Conservation (phyloP, 2,888 invertebrate species). For the Oligia strigilis region DNA sequence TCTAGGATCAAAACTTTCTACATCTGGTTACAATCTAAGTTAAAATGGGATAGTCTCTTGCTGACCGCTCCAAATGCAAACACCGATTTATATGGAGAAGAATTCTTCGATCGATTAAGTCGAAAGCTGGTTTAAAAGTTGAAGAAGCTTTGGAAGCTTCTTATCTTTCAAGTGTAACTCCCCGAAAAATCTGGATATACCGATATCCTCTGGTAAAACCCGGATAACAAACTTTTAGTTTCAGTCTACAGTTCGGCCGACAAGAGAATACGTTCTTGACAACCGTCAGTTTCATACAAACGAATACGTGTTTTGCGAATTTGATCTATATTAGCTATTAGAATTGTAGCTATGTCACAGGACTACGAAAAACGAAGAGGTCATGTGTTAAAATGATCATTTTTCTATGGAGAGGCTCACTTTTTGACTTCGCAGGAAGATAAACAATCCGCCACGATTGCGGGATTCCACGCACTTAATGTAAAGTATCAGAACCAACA, state of each 20-base stretch:
- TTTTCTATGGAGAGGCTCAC: neutral
- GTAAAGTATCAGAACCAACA: conserved; percentile 2
- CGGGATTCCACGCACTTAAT: neutral
- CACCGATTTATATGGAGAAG: neutral
- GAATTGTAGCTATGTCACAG: neutral
- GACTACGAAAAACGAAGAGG: neutral
- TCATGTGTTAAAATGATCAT: neutral
- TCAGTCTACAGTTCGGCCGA: neutral
- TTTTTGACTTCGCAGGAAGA: neutral
- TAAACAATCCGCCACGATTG: neutral
- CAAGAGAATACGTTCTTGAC: no score
- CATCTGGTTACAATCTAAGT: neutral
- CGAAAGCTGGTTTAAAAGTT: neutral
- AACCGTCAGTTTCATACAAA: no score
- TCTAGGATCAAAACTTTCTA: neutral
- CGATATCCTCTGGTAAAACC: neutral
- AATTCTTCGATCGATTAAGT: neutral
- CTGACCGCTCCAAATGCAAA: neutral
- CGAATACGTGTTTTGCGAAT: no score
- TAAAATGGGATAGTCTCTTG: neutral
- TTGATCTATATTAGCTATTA: no score
- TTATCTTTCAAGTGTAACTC: neutral
- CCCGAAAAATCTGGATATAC: neutral
- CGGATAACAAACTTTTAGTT: neutral
- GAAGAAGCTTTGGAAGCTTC: neutral